phyloP scores from a whole-genome alignment of 2,888 invertebrate genomes.

The Drosophila meridionalis region DNA sequence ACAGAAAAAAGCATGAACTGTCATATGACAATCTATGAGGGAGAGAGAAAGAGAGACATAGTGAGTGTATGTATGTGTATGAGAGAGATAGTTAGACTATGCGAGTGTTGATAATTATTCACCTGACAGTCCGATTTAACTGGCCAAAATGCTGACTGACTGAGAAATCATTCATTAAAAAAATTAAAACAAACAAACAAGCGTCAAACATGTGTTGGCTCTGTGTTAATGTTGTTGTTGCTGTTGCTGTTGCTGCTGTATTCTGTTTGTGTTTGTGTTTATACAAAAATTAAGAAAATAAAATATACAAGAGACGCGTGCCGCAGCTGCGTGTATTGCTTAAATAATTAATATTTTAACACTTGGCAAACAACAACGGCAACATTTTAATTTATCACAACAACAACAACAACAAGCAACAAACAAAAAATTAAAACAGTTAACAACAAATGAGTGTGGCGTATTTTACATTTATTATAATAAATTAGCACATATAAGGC shows the following conservation, averaged over 20 bases:
- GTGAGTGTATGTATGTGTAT: background rate
- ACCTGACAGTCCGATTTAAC: constrained; percentile 55
- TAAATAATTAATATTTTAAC: constrained; percentile 83
- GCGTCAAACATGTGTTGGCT: constrained; percentile 73
- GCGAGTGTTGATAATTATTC: constrained; percentile 77
- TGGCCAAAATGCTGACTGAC: constrained; percentile 60
- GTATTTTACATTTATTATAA: constrained; percentile 83
- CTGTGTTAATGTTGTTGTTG: constrained; percentile 8
- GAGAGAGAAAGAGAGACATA: background rate
- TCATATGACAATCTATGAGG: constrained; percentile 60
- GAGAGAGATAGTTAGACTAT: constrained; percentile 10
- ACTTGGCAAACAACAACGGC: constrained; percentile 58
- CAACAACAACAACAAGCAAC: constrained; percentile 25
- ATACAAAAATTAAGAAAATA: constrained; percentile 66
- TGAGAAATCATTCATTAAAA: constrained; percentile 74
- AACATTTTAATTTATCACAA: constrained; percentile 62
- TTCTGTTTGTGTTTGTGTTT: constrained; percentile 44
- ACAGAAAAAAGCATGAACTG: constrained; percentile 55
- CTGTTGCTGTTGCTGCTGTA: constrained; percentile 14
- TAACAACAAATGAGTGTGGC: constrained; percentile 57
- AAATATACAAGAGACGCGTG: constrained; percentile 75
- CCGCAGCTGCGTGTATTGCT: constrained; percentile 77
- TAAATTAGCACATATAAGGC: constrained; percentile 81
- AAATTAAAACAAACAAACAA: constrained; percentile 76
- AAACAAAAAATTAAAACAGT: constrained; percentile 47